Evolutionary conservation across 2,888 invertebrate species (phyloP), one percentile per base, ranked within the genome.

Genomic region (Argyresthia albistria): DNA sequence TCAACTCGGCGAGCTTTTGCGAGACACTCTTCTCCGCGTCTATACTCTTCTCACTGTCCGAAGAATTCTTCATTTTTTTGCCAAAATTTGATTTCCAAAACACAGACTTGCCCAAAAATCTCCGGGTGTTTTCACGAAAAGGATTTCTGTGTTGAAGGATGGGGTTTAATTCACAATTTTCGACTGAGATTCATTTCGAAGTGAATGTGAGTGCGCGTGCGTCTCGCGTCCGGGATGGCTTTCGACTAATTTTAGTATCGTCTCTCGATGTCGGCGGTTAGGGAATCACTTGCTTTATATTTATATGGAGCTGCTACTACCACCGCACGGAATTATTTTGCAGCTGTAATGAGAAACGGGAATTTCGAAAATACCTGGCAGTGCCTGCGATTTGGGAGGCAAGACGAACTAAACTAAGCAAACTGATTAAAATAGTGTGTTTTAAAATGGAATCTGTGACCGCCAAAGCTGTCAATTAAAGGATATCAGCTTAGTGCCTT

Each of bases 11-110:
- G 9, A 42, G 12, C 45, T 51, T 45, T 45, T 35, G 35, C 12
- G 51, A 50, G 12, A n/a, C 25, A 53, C 63, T 69, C 51, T 60
- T 68, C 37, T 77, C 74, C 0, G 63, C 59, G 43, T 77, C 74
- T 4, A 60, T 51, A 54, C 62, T 51, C 52, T 61, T 60, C 61
- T 64, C 57, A 59, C 54, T 57, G 52, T 63, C 63, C 63, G 71
- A 63, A 54, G 61, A 54, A 61, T 25, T 47, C 47, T 47, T 47
- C 47, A 47, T 47, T 36, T 47, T 12, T 16, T 10, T 8, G 16
- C 8, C 8, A 45, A 45, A 45, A 45, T 45, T 15, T 16, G 2
- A 25, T 25, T 25, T 2, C 25, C 25, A 25, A 25, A 25, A 25
- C 25, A 6, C 25, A 25, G 25, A 25, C 3, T 25, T 2, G 25